Base-by-base conservation (phyloP, 1,140 invertebrate species). In the Aplysia californica region DNA sequence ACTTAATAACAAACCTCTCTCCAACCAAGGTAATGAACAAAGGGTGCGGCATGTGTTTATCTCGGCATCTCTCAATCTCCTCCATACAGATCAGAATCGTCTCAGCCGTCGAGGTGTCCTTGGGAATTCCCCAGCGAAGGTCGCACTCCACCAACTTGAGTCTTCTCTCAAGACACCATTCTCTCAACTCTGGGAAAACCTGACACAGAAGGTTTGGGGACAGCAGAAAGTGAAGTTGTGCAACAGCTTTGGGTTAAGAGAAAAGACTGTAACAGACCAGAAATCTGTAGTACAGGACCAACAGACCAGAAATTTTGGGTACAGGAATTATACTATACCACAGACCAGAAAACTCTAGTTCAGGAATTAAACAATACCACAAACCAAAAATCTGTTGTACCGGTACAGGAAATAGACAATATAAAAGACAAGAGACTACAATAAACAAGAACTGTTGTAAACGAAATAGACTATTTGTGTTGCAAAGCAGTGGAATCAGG, bases 151-250 rank as follows among this genome's bases (percentile, higher is more conserved):
- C 76, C 20, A 90, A 76, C 26, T 84, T 81, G 15, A 89, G 56
- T 38, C 82, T 80, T 36, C 84, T 68, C 4, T 83, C 77, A 39
- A 84, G 81, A 78, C 87, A 88, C 88, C 88, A 89, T 78, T 90
- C 88, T 65, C 87, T 79, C 44, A 90, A 75, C 64, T 88, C 87
- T 31, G 88, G 89, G 80, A 90, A 89, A 21, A 89, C 87, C 87
- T 89, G 41, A 33, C 6, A 33, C 26, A 33, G 23, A 15, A 66
- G 31, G 10, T 4, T 15, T 29, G 15, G 26, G 10, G 33, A 15
- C 31, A 33, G 33, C 10, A 10, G 5, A 15, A 36, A 33, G 36
- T 33, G 33, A 29, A 36, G 3, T 36, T 66, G 26, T 18, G 10
- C 5, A 66, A 33, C 10, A 33, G 15, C 15, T 6, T 36, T 15